A percentile compares a stretch with the other conserved stretches of the same genome.
These are phyloP conservation scores for Prionailurus viverrinus DNA, from an alignment of 2,113 vertebrate species.

Conservation along the genomic window DNA sequence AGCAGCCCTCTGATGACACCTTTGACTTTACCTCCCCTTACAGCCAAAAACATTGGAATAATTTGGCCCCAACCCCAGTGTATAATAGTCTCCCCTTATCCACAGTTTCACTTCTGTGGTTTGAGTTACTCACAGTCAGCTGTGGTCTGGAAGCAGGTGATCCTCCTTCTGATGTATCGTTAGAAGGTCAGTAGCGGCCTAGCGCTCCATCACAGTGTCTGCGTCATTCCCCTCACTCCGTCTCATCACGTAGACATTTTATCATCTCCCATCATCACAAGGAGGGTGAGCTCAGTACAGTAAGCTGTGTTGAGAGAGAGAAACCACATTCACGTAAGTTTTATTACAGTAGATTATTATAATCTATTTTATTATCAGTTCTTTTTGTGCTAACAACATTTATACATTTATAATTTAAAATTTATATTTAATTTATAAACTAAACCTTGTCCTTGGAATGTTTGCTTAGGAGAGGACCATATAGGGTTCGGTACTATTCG, in stretches of 20 bases:
- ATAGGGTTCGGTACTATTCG: not conserved
- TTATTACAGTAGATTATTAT: not conserved
- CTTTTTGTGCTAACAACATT: not conserved
- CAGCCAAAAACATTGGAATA: not conserved
- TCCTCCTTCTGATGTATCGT: not conserved
- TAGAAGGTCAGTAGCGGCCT: not conserved
- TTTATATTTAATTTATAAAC: not conserved
- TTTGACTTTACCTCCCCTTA: not conserved
- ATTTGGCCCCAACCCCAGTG: not conserved
- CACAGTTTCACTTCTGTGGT: not conserved
- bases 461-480: not conserved
- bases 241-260: not conserved
- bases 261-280: not conserved
- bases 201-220: not conserved
- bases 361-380: not conserved
- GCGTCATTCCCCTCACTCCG: not conserved
- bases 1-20: not conserved
- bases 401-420: no score
- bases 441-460: not conserved
- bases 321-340: not conserved
- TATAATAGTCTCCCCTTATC: not conserved
- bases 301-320: not conserved
- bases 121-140: not conserved
- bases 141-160: not conserved
- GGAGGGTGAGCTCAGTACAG: not conserved